These are phyloP conservation scores for Pollenia angustigena DNA, from an alignment of 2,888 invertebrate species.

Conservation along the genomic window DNA sequence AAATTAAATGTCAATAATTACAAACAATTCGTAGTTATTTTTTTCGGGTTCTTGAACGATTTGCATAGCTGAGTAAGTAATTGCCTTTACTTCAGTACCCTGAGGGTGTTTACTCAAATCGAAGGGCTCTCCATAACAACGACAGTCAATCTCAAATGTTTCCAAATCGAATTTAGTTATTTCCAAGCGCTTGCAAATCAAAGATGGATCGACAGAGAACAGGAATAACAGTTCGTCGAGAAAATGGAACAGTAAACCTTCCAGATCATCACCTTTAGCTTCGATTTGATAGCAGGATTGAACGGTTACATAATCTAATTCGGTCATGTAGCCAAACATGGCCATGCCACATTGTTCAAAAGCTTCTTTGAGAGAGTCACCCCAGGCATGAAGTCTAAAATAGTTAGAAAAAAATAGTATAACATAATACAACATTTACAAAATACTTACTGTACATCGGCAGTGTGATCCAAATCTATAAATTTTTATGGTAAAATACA, in stretches of 20 bases:
- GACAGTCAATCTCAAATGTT: conserved; percentile 91
- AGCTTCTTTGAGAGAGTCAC: conserved; percentile 92
- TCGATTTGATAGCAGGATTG: conserved; percentile 91
- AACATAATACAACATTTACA: neutral
- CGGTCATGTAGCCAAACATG: conserved; percentile 99
- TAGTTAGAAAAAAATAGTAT: neutral
- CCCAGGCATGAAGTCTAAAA: conserved; percentile 95
- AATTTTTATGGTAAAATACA: conserved; percentile 32
- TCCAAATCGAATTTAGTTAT: conserved; percentile 94
- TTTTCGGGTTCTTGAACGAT: conserved; percentile 89
- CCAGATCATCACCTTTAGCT: conserved; percentile 94
- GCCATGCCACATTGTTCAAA: conserved; percentile 97
- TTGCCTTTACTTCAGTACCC: conserved; percentile 99
- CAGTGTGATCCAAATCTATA: conserved; percentile 97
- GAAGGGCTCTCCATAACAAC: conserved; percentile 97
- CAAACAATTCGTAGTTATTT: conserved; percentile 94
- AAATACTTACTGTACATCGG: conserved; percentile 97
- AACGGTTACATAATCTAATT: conserved; percentile 92
- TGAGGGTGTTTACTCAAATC: conserved; percentile 96
- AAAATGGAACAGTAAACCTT: conserved; percentile 95
- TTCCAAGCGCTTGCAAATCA: conserved; percentile 93
- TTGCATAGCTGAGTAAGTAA: conserved; percentile 99
- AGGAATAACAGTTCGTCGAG: conserved; percentile 96
- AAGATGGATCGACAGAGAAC: conserved; percentile 95
- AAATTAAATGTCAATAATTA: conserved; percentile 96